Evolutionary conservation across 2,888 invertebrate genomes (phyloP).

Genomic region (Brenthis ino): DNA sequence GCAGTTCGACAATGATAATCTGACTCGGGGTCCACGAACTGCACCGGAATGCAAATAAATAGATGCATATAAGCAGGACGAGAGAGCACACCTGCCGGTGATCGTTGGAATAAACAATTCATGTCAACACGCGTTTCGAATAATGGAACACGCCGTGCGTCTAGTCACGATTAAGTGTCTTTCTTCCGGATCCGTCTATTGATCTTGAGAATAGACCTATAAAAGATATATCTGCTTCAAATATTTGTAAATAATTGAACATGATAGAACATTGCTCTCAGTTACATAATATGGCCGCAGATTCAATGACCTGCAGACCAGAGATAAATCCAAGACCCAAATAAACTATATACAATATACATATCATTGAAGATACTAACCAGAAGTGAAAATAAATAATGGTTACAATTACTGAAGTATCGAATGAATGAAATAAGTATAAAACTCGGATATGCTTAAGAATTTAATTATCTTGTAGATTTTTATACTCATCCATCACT

Average conservation of each 20-base stretch:
- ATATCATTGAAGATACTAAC: too few relatives aligned
- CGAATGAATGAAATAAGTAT: too few relatives aligned
- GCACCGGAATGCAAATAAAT: slow-evolving; percentile 79
- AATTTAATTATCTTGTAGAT: slow-evolving; percentile 1
- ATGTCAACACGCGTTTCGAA: slow-evolving; percentile 59
- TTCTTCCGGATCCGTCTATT: slow-evolving; percentile 47
- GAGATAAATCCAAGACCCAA: too few relatives aligned
- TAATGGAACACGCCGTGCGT: slow-evolving; percentile 44
- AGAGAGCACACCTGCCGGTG: slow-evolving; percentile 72
- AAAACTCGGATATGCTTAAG: not conserved
- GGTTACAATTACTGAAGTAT: too few relatives aligned
- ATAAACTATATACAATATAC: too few relatives aligned
- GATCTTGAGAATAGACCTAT: slow-evolving; percentile 39
- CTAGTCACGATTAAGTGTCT: slow-evolving; percentile 43
- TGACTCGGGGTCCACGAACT: slow-evolving; percentile 72
- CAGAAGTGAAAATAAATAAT: too few relatives aligned
- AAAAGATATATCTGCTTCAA: slow-evolving; percentile 39
- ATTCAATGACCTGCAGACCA: not conserved
- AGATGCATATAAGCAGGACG: slow-evolving; percentile 74
- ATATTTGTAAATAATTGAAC: slow-evolving; percentile 36
- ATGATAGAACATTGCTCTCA: slow-evolving; percentile 6
- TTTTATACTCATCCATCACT: slow-evolving; percentile 18
- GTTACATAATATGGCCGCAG: not conserved
- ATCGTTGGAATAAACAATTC: slow-evolving; percentile 75
- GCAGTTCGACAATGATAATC: slow-evolving; percentile 67